Evolutionary conservation across 2,797 vertebrate genomes (phyloP), one percentile per base, ranked within the genome.

Genomic region (Chanos chanos): DNA sequence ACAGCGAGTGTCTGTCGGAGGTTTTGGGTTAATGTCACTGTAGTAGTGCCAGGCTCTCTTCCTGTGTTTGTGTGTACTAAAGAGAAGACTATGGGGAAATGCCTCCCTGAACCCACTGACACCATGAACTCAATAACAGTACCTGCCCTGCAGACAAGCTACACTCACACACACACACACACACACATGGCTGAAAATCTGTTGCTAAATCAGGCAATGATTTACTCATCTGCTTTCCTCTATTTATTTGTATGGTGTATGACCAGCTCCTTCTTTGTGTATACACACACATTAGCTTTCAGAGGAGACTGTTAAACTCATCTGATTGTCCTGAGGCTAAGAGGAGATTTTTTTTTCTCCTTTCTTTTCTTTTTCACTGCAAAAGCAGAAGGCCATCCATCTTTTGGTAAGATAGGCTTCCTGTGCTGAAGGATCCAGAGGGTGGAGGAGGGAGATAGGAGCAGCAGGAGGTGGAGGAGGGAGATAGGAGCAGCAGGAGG

Each of bases 321-420:
- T 85, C 87, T 82, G 76, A 75, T 78, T 81, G 77, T 75, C 82
- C 71, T 83, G 70, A 90, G 81, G 85, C 59, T 72, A 81, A 85
- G 77, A 83, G 84, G 76, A 60, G 41, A 68, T 75, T 85, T 71
- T 72, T 56, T 53, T 15, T 12, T 30, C 18, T 21, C 76, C 70
- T 18, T 37, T 9, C 36, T 5, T 37, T 77, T 77, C 77, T 86
- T 85, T 80, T 84, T 89, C 85, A 83, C 75, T 83, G 86, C 77
- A 80, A 87, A 77, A 87, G 84, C 83, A 87, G 80, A 86, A 79
- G 88, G 81, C 81, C 83, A 91, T 90, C 90, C 86, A 90, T 93
- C 90, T 92, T 85, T 89, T 91, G 89, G 89, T 89, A 91, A 92
- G 88, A 93, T 89, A 89, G 86, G 90, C 88, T 94, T 94, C 89